These are phyloP conservation scores for Chiloscyllium plagiosum DNA, from an alignment of 2,113 vertebrate genomes.

Conservation along the genomic window DNA sequence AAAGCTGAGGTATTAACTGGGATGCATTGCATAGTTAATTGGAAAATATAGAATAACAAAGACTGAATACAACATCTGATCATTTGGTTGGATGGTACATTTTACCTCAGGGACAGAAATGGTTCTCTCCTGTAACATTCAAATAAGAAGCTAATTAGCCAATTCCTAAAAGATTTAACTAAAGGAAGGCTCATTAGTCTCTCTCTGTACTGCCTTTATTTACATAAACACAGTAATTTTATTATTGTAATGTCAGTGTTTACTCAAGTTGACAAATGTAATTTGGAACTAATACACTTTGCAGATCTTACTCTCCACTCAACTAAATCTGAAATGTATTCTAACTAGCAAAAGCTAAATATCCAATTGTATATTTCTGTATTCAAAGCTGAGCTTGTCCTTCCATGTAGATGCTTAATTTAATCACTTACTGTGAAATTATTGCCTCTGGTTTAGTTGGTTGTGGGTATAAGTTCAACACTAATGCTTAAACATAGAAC, in stretches of 20 bases:
- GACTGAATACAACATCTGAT: conserved; percentile 69
- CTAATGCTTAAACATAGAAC: not conserved
- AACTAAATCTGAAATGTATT: conserved; percentile 59
- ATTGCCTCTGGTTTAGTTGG: not conserved
- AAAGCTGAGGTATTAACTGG: conserved; percentile 29
- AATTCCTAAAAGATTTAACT: conserved; percentile 62
- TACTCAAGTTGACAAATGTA: conserved; percentile 81
- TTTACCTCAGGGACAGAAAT: conserved; percentile 69
- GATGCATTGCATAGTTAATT: conserved; percentile 19
- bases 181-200: conserved; percentile 72
- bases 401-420: not conserved
- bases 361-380: not conserved
- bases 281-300: conserved; percentile 88
- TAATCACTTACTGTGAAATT: not conserved
- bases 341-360: not conserved
- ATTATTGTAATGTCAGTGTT: conserved; percentile 62
- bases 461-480: not conserved
- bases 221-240: conserved; percentile 79
- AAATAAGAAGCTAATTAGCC: conserved; percentile 76
- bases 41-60: conserved; percentile 60
- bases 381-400: not conserved
- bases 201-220: conserved; percentile 70
- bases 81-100: conserved; percentile 57
- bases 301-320: conserved; percentile 73
- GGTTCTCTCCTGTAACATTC: conserved; percentile 61